Evolutionary conservation across 2,888 invertebrate genomes (phyloP).

Genomic region (Arctia plantaginis): DNA sequence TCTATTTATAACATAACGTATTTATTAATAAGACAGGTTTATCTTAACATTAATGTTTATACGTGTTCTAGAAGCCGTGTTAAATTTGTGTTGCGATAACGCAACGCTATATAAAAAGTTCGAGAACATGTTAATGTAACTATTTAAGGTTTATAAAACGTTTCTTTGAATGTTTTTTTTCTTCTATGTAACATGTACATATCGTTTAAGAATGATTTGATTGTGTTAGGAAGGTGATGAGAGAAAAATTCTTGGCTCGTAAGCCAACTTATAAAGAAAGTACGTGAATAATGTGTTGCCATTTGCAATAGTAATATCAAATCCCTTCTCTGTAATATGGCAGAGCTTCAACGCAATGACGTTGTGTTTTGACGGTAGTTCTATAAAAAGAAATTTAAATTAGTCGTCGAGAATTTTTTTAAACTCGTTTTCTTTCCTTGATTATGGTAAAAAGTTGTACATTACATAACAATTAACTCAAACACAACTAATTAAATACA

Average conservation of each 20-base stretch:
- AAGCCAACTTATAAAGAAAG: conserved; percentile 1
- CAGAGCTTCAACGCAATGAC: conserved; percentile 47
- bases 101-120: background rate
- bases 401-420: no score
- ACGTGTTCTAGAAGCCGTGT: background rate
- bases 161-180: no score
- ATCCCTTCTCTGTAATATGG: conserved; percentile 31
- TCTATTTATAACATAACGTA: background rate
- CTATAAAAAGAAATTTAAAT: conserved; percentile 14
- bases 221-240: no score
- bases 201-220: background rate
- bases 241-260: background rate
- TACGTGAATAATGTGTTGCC: conserved; percentile 25
- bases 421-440: no score
- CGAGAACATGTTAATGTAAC: background rate
- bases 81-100: background rate
- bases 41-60: background rate
- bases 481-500: no score
- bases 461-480: no score
- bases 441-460: no score
- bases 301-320: conserved; percentile 19
- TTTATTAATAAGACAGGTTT: background rate
- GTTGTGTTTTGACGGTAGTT: conserved; percentile 37
- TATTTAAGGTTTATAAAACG: background rate
- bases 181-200: background rate